A percentile compares a stretch with the other conserved stretches of the same genome.
These are phyloP conservation scores for Mastomys natalensis DNA, from an alignment of 2,113 vertebrate species.

Conservation along the genomic window DNA sequence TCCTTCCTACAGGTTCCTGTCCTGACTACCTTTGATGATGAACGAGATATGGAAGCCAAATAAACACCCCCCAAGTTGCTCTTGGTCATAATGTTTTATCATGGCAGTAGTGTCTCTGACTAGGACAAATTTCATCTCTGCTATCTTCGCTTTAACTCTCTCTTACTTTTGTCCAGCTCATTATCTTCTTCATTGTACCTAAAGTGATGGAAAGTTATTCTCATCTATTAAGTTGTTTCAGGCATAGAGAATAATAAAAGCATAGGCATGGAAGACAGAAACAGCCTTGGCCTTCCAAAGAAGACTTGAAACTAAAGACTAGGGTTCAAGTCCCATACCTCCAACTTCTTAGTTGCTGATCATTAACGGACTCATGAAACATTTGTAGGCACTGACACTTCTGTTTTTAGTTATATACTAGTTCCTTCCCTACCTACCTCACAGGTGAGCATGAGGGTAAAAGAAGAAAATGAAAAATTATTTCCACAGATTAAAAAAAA, in stretches of 20 bases:
- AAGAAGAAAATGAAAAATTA: background rate
- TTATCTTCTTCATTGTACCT: background rate
- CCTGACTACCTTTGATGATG: background rate
- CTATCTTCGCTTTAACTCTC: background rate
- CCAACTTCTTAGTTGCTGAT: background rate
- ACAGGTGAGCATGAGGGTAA: background rate
- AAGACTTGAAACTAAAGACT: constrained; percentile 8
- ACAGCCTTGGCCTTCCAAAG: background rate
- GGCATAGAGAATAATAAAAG: background rate
- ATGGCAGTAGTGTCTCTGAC: background rate
- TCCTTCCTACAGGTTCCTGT: background rate
- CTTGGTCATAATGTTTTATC: background rate
- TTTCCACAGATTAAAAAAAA: constrained; percentile 24
- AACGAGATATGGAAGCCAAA: background rate
- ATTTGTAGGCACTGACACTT: background rate
- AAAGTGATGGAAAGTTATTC: background rate
- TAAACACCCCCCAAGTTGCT: background rate
- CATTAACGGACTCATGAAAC: background rate
- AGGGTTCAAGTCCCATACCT: background rate
- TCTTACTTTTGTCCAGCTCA: background rate
- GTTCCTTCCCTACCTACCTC: background rate
- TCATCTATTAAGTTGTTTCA: constrained; percentile 4
- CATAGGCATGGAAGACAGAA: background rate
- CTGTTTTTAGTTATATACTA: background rate
- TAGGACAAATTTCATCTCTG: background rate